Conservation (phyloP, 2,797 vertebrate species). For the Holocentrus rufus region DNA sequence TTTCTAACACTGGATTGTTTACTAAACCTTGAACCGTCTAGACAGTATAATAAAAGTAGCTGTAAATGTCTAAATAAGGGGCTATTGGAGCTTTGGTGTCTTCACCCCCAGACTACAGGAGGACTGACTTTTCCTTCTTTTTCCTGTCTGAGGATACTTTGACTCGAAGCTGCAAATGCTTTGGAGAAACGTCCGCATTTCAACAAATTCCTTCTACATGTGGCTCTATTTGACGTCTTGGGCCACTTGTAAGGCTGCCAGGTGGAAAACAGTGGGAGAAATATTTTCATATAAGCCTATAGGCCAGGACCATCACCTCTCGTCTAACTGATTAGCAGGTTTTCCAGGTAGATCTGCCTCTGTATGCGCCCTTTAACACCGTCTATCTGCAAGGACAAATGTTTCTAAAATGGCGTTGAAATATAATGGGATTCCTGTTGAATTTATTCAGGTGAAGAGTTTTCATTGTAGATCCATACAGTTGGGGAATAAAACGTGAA, state of each 20-base stretch:
- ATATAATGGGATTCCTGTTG: too few relatives aligned
- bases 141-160: slow-evolving; percentile 61
- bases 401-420: too few relatives aligned
- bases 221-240: slow-evolving; percentile 4
- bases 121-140: slow-evolving; percentile 66
- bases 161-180: slow-evolving; percentile 54
- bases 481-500: too few relatives aligned
- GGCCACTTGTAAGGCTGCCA: not conserved
- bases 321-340: not conserved
- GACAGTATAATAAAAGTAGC: slow-evolving; percentile 98
- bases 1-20: slow-evolving; percentile 92
- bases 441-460: too few relatives aligned
- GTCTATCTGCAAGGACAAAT: not conserved
- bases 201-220: slow-evolving; percentile 63
- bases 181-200: slow-evolving; percentile 21
- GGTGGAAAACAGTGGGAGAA: slow-evolving; percentile 33
- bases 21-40: slow-evolving; percentile 99
- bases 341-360: too few relatives aligned
- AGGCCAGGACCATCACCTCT: not conserved
- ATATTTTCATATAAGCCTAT: slow-evolving; percentile 5
- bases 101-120: slow-evolving; percentile 85
- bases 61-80: slow-evolving; percentile 99
- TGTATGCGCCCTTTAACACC: not conserved
- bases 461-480: too few relatives aligned
- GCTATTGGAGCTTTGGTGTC: slow-evolving; percentile 95